Evolutionary conservation across 1,140 invertebrate genomes (phyloP).

Genomic region (Drosophila kanapiae): DNA sequence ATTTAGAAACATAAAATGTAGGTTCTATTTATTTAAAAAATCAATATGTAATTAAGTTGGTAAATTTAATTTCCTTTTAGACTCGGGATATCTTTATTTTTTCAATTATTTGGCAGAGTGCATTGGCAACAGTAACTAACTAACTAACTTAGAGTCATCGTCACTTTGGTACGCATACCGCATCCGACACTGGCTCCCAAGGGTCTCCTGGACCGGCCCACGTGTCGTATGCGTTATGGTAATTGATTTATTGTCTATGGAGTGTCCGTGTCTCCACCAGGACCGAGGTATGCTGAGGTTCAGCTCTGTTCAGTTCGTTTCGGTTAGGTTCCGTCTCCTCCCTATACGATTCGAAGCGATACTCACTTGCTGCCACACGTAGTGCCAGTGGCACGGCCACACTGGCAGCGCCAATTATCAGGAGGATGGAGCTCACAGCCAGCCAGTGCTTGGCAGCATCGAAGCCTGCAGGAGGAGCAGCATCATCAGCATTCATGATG

Average conservation of each 20-base stretch:
- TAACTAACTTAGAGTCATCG: slow-evolving; percentile 62
- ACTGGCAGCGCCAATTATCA: slow-evolving; percentile 89
- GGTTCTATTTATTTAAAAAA: too few species aligned
- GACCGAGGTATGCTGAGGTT: slow-evolving; percentile 1
- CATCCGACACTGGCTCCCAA: not conserved
- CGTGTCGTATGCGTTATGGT: slow-evolving; percentile 79
- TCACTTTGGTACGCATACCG: slow-evolving; percentile 33
- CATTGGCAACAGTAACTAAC: slow-evolving; percentile 52
- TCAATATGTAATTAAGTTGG: too few species aligned
- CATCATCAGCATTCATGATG: slow-evolving; percentile 73
- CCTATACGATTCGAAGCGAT: slow-evolving; percentile 28
- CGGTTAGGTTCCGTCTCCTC: too few species aligned
- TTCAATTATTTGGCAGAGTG: not conserved
- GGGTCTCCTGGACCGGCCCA: slow-evolving; percentile 8
- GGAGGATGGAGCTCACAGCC: slow-evolving; percentile 88
- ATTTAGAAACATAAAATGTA: not conserved
- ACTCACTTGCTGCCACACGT: slow-evolving; percentile 87
- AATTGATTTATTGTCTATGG: slow-evolving; percentile 81
- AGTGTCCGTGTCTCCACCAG: slow-evolving; percentile 13
- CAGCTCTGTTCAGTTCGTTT: not conserved
- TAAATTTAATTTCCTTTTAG: too few species aligned
- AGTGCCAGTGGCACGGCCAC: slow-evolving; percentile 89
- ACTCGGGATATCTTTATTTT: not conserved
- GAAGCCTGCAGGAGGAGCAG: slow-evolving; percentile 78
- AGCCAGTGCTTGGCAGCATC: slow-evolving; percentile 88